A percentile compares a stretch with the other conserved stretches of the same genome.
Conservation (phyloP, 2,113 vertebrate genomes). For the Orthonyx spaldingii region DNA sequence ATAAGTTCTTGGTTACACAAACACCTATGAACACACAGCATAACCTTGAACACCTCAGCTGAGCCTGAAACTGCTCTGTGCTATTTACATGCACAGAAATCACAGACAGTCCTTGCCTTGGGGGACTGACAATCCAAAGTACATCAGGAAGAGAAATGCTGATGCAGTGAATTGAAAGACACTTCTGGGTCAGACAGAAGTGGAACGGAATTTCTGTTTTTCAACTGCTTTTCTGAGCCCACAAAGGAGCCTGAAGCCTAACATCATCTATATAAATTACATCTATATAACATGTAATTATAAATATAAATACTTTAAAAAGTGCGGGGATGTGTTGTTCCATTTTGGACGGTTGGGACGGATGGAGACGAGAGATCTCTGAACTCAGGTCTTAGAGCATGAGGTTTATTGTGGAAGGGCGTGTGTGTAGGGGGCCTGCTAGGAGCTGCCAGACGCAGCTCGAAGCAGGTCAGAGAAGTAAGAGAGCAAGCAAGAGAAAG, state of each 20-base stretch:
- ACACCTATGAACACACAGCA: not conserved
- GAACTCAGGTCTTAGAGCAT: no score
- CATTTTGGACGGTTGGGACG: no score
- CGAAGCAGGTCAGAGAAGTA: no score
- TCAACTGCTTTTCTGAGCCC: not conserved
- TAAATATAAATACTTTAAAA: not conserved
- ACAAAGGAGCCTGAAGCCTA: not conserved
- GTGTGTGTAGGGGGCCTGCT: no score
- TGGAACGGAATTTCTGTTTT: not conserved
- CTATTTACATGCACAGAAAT: not conserved
- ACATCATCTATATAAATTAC: not conserved
- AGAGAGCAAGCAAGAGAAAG: no score
- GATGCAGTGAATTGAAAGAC: not conserved
- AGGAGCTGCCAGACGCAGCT: no score
- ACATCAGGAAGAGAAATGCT: not conserved
- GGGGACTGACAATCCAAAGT: not conserved
- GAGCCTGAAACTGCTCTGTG: not conserved
- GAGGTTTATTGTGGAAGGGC: no score
- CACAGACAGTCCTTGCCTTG: not conserved
- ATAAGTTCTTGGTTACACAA: not conserved
- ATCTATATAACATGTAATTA: not conserved
- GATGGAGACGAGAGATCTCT: no score
- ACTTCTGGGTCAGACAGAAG: not conserved
- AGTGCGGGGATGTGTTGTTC: no score
- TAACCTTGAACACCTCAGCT: not conserved